Conservation (phyloP, 2,888 invertebrate species). For the Minunthozetes semirufus region DNA sequence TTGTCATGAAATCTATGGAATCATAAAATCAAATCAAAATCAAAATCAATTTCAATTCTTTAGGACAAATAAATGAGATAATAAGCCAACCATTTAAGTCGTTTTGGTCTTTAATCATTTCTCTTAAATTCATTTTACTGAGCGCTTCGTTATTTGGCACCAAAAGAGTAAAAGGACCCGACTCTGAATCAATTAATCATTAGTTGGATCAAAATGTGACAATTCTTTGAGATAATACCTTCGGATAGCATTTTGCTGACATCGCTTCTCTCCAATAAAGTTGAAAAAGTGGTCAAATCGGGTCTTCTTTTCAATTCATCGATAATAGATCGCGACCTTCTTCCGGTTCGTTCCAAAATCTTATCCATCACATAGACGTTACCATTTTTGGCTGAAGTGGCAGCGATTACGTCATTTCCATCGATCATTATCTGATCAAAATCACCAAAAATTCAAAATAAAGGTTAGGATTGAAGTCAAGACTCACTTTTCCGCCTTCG, state of each 20-base stretch:
- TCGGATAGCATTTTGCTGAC: background rate
- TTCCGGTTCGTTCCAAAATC: conserved; percentile 40
- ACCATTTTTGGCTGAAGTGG: conserved; percentile 43
- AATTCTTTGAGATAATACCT: background rate
- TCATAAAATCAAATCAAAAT: no score
- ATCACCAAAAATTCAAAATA: background rate
- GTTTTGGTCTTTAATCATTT: background rate
- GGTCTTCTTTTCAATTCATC: conserved; percentile 39
- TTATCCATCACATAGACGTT: conserved; percentile 46
- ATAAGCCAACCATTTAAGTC: background rate
- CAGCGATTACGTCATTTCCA: conserved; percentile 35
- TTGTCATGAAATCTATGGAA: conserved; percentile 10
- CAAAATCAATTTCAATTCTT: no score
- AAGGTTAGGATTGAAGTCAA: background rate
- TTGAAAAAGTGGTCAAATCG: conserved; percentile 34
- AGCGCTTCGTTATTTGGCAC: conserved; percentile 34
- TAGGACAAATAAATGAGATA: background rate
- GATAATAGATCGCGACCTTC: conserved; percentile 43
- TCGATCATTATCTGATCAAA: conserved; percentile 27
- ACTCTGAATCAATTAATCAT: conserved; percentile 3
- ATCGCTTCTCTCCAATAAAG: conserved; percentile 28
- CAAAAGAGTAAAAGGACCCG: conserved; percentile 36
- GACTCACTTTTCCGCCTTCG: conserved; percentile 38
- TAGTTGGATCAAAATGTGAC: background rate
- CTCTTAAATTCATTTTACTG: background rate